Base-by-base conservation (phyloP, 1,140 invertebrate species). In the Panagrolaimus sp. region DNA sequence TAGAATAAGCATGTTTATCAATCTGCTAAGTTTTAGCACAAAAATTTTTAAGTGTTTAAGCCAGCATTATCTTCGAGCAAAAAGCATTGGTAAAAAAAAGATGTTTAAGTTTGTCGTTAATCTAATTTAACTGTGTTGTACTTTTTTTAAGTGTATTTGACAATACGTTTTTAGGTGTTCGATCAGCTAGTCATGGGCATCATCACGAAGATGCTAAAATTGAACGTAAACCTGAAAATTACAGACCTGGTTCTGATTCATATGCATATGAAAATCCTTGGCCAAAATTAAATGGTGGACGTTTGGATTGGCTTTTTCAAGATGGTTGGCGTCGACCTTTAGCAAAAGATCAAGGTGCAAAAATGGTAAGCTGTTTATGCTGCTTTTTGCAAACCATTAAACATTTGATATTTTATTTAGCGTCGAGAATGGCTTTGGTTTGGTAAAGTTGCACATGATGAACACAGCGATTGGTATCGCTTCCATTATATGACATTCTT, bases 251-350 rank as follows among this genome's bases (percentile, higher is more conserved):
- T n/a, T 68, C 78, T 43, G 80, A 81, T 62, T 77, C 78, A 2
- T 81, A 76, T 63, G 80, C 80, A 15, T 81, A 81, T 48, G 79
- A 81, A 58, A 81, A 81, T 69, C 79, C 79, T 9, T 81, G 80
- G 80, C 80, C 80, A 47, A 83, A 83, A 58, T 67, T 83, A 47
- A 82, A 82, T 63, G 70, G 70, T 43, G 80, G 80, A 0, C 72
- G 80, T 26, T 66, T 82, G 32, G 80, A 82, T 70, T 83, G 80
- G 81, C 58, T 82, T 26, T 82, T 82, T 58, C 76, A 79, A 24
- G 80, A 82, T 65, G 81, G 80, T 32, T 82, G 81, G 81, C 74
- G 80, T 24, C 70, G 80, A 32, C 80, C 80, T 7, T 66, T 82
- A 10, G 79, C 80, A 0, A 72, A 68, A 14, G 80, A 82, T 70